phyloP scores from a whole-genome alignment of 2,888 invertebrate genomes.

The Acanthopleura granulata region DNA sequence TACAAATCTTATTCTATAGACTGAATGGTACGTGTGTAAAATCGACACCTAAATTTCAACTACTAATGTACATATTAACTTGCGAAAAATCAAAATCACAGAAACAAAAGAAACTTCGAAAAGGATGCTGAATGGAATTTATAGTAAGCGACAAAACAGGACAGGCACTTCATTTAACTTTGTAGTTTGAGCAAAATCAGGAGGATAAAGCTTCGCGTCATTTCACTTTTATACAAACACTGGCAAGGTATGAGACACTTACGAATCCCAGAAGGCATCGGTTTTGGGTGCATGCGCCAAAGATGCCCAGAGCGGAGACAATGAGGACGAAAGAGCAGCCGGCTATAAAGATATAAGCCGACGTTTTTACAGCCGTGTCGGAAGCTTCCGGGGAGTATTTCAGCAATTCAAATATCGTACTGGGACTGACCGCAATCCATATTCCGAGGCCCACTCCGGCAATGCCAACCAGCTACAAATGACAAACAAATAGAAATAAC shows the following conservation, averaged over 20 bases:
- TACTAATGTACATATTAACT: too few species aligned
- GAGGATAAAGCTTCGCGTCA: too few species aligned
- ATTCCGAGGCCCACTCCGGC: conserved; percentile 3
- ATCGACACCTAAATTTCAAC: too few species aligned
- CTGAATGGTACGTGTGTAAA: too few species aligned
- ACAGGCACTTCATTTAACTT: too few species aligned
- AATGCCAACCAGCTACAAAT: conserved; percentile 9
- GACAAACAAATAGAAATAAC: neutral
- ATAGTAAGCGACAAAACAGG: too few species aligned
- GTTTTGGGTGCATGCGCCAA: conserved; percentile 17
- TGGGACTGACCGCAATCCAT: conserved; percentile 6
- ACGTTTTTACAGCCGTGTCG: neutral
- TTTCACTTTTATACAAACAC: too few species aligned
- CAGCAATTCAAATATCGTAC: neutral
- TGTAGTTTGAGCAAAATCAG: too few species aligned
- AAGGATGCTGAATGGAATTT: too few species aligned
- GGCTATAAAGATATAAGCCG: conserved; percentile 17
- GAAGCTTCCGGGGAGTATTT: neutral
- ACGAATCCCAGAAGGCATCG: conserved; percentile 15
- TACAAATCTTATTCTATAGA: too few species aligned
- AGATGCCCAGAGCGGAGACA: conserved; percentile 5
- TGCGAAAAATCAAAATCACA: too few species aligned
- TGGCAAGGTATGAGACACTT: neutral
- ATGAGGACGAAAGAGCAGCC: neutral
- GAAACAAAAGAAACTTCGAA: too few species aligned